Conservation (phyloP, 2,113 vertebrate species). For the Dicaeum eximium region DNA sequence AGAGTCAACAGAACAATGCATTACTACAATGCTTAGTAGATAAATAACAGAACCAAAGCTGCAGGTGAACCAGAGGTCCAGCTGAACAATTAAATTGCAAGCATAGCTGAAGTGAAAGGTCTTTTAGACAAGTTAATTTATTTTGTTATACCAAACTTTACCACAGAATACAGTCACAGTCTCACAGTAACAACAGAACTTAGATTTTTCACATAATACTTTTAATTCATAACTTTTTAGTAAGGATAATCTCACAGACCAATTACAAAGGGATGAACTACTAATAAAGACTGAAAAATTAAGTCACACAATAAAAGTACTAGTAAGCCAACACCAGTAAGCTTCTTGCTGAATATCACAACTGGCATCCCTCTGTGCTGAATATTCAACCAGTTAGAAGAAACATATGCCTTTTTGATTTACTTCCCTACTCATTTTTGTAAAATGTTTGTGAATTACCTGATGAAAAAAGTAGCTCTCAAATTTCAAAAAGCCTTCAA, state of each 20-base stretch:
- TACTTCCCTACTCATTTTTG: not conserved
- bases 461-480: not conserved
- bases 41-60: slow-evolving; percentile 5
- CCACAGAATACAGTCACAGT: not conserved
- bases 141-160: not conserved
- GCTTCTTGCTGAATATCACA: not conserved
- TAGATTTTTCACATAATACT: not conserved
- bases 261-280: not conserved
- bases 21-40: not conserved
- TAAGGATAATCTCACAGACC: not conserved
- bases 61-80: slow-evolving; percentile 17
- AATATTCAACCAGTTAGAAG: not conserved
- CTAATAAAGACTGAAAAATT: not conserved
- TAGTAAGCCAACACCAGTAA: not conserved
- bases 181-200: not conserved
- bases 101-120: not conserved
- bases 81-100: not conserved
- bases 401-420: not conserved
- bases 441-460: not conserved
- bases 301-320: not conserved
- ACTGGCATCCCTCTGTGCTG: not conserved
- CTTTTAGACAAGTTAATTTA: not conserved
- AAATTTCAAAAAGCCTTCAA: not conserved
- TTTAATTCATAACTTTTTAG: not conserved
- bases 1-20: slow-evolving; percentile 35